These are phyloP conservation scores for Tupaia tana DNA, from an alignment of 2,113 vertebrate species.

Conservation along the genomic window DNA sequence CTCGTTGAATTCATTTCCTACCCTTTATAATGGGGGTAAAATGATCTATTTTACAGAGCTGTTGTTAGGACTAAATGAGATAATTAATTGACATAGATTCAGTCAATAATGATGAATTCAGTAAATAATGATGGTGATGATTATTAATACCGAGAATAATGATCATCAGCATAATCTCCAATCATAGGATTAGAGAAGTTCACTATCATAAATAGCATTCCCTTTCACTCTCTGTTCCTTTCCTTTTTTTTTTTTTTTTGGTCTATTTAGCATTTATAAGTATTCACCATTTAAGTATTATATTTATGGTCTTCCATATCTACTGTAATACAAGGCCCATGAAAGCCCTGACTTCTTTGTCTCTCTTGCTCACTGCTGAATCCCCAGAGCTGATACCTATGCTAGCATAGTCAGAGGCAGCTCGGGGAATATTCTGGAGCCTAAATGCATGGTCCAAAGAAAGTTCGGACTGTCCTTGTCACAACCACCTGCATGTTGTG, in stretches of 20 bases:
- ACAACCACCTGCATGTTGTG: background rate
- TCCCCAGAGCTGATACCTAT: background rate
- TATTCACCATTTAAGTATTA: background rate
- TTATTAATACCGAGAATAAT: background rate
- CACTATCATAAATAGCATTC: background rate
- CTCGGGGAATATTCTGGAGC: background rate
- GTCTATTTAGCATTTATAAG: background rate
- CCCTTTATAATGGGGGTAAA: background rate
- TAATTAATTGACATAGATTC: background rate
- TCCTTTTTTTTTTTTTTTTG: constrained; percentile 17
- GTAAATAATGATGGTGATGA: background rate
- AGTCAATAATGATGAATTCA: background rate
- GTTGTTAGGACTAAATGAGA: constrained; percentile 9
- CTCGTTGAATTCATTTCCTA: background rate
- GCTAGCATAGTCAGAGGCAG: background rate
- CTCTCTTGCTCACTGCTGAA: background rate
- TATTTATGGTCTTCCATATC: background rate
- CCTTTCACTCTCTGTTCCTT: background rate
- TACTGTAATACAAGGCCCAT: background rate
- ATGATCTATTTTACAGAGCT: background rate
- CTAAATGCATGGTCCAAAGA: background rate
- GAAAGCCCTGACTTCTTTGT: background rate
- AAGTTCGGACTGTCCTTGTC: background rate
- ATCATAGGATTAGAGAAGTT: background rate
- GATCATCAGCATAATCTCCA: background rate